These are phyloP conservation scores for Saguinus midas DNA, from an alignment of 2,113 vertebrate genomes.

Conservation along the genomic window DNA sequence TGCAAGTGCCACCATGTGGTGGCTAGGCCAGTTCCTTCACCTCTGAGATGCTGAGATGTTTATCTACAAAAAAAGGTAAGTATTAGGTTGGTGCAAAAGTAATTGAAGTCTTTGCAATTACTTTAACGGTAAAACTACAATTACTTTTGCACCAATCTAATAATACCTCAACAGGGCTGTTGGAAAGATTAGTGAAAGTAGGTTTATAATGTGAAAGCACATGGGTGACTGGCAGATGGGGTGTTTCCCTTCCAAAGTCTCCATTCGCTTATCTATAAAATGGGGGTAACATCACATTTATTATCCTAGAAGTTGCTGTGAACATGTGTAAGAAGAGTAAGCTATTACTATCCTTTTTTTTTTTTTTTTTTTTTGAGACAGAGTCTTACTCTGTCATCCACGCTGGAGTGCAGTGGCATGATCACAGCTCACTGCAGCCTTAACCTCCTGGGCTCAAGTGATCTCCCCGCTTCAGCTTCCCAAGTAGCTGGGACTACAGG, in stretches of 20 bases:
- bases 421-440: too few relatives aligned
- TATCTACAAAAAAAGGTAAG: neutral
- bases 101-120: too few relatives aligned
- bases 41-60: neutral
- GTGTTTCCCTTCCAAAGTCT: neutral
- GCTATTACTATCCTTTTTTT: too few relatives aligned
- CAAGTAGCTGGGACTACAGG: too few relatives aligned
- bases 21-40: neutral
- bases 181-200: neutral
- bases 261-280: neutral
- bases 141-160: too few relatives aligned
- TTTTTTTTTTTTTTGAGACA: too few relatives aligned
- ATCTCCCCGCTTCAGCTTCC: too few relatives aligned
- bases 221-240: fast-evolving
- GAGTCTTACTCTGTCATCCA: too few relatives aligned
- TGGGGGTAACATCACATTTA: neutral
- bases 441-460: too few relatives aligned
- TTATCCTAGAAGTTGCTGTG: neutral
- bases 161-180: fast-evolving
- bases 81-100: too few relatives aligned
- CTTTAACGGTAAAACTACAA: too few relatives aligned
- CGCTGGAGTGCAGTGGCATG: too few relatives aligned
- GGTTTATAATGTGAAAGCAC: fast-evolving
- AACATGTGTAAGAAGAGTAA: neutral
- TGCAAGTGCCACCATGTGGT: neutral